Evolutionary conservation across 2,113 vertebrate species (phyloP).

Genomic region (Paratilapia polleni): DNA sequence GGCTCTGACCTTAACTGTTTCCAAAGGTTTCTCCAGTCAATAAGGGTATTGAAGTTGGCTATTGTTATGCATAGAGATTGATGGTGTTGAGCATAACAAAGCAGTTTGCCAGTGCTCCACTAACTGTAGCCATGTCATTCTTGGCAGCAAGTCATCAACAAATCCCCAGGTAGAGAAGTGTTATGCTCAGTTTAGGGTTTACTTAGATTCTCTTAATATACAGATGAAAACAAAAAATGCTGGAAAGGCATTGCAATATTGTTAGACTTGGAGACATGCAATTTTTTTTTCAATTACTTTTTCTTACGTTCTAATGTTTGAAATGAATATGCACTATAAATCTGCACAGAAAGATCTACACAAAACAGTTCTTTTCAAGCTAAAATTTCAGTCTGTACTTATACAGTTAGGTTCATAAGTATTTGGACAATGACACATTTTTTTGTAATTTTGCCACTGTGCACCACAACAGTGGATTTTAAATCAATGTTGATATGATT

Average conservation of each 20-base stretch:
- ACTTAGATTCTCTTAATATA: slow-evolving; percentile 30
- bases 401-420: background rate
- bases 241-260: background rate
- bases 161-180: background rate
- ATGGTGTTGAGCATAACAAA: slow-evolving; percentile 59
- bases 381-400: background rate
- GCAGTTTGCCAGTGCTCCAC: slow-evolving; percentile 49
- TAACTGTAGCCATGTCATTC: slow-evolving; percentile 11
- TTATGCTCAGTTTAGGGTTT: slow-evolving; percentile 38
- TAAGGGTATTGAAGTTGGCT: slow-evolving; percentile 56
- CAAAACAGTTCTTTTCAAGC: background rate
- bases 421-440: no score
- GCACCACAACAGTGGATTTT: no score
- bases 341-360: background rate
- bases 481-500: no score
- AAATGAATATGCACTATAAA: background rate
- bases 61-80: slow-evolving; percentile 60
- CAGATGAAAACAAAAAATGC: slow-evolving; percentile 25
- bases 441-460: no score
- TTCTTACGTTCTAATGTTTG: background rate
- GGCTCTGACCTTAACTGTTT: slow-evolving; percentile 56
- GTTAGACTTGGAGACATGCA: background rate
- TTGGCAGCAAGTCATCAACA: background rate
- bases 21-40: slow-evolving; percentile 52
- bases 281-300: background rate